A percentile compares a stretch with the other conserved stretches of the same genome.
phyloP scores from a whole-genome alignment of 53 echinoderm and acorn worm species.

The Patiria pectinifera region DNA sequence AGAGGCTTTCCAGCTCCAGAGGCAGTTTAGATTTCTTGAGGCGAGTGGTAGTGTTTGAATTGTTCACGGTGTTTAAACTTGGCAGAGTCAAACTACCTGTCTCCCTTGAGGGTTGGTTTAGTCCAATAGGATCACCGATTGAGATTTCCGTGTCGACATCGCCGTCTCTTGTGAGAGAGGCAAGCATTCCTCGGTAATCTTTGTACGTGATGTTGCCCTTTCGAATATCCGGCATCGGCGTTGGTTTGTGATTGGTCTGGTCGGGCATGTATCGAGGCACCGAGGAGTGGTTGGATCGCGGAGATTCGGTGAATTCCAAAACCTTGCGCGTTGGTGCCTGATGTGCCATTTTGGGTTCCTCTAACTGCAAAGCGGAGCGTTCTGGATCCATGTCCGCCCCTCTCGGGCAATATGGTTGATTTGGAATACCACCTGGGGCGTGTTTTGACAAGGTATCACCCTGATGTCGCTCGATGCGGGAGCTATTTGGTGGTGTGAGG shows the following conservation, averaged over 20 bases:
- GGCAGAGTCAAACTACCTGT: background rate
- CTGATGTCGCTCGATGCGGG: background rate
- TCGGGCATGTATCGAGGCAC: background rate
- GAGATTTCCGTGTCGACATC: background rate
- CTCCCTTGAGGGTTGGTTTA: background rate
- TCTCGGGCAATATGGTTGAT: background rate
- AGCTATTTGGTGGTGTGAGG: background rate
- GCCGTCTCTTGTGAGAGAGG: background rate
- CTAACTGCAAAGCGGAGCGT: background rate
- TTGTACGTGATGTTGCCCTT: background rate
- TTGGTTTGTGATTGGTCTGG: background rate
- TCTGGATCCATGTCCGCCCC: background rate
- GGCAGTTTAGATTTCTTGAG: conserved; percentile 16
- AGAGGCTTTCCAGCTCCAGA: conserved; percentile 65
- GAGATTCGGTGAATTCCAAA: background rate
- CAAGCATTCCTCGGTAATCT: background rate
- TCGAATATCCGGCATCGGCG: background rate
- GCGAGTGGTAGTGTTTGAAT: background rate
- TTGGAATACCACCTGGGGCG: background rate
- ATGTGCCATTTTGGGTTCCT: background rate
- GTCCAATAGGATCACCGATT: background rate
- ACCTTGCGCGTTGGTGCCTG: background rate
- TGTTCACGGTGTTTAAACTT: background rate
- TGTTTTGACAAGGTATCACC: background rate
- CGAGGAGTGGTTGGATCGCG: background rate